A percentile compares a stretch with the other conserved stretches of the same genome.
Evolutionary conservation across 1,140 invertebrate genomes (phyloP).

Genomic region (Riptortus pedestris): DNA sequence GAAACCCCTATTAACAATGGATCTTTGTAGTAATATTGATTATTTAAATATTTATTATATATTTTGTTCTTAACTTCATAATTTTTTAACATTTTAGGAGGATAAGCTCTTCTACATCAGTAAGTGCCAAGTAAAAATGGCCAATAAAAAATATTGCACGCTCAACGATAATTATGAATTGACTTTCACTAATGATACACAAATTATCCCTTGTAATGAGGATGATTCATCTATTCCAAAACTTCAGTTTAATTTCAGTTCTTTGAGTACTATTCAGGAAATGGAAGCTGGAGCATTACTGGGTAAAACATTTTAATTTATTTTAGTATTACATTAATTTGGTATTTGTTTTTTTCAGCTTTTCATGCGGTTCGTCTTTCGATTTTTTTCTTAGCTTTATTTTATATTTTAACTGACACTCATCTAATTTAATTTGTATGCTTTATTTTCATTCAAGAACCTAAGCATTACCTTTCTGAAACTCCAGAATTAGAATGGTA

Average conservation of each 20-base stretch:
- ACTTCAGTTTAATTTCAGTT: conserved; percentile 71
- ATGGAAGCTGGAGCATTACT: conserved; percentile 55
- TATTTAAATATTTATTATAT: too few relatives aligned
- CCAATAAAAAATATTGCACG: conserved; percentile 78
- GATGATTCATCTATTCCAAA: conserved; percentile 55
- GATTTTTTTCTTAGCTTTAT: too few relatives aligned
- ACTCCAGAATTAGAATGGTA: too few relatives aligned
- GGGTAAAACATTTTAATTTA: conserved; percentile 43
- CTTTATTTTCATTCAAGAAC: too few relatives aligned
- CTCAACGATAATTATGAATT: conserved; percentile 95
- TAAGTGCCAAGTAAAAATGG: conserved; percentile 69
- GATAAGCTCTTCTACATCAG: conserved; percentile 83
- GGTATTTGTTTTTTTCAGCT: conserved; percentile 11
- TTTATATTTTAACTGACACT: too few relatives aligned
- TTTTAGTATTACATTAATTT: background rate
- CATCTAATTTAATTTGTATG: too few relatives aligned
- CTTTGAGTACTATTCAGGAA: conserved; percentile 62
- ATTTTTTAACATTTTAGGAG: too few relatives aligned
- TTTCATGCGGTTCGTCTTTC: too few relatives aligned
- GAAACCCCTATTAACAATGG: too few relatives aligned
- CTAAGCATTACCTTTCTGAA: too few relatives aligned
- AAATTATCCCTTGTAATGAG: conserved; percentile 60
- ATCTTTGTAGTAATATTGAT: too few relatives aligned
- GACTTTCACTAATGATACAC: conserved; percentile 71
- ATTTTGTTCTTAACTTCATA: too few relatives aligned